phyloP scores from a whole-genome alignment of 1,140 invertebrate genomes.

The Heliconius nattereri region DNA sequence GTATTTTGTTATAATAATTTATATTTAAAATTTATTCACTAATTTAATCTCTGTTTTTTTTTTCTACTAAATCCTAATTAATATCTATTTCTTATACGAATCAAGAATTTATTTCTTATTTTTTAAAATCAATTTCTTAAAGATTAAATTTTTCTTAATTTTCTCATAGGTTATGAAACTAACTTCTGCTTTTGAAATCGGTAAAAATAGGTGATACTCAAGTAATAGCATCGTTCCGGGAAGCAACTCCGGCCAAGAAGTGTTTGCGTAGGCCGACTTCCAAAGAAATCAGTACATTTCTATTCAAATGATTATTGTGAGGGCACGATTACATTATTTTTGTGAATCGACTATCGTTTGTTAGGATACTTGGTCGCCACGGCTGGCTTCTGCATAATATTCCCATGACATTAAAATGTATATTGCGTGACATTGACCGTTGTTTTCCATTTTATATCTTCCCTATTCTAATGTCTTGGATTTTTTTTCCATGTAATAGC shows the following conservation, averaged over 20 bases:
- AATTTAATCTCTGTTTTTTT: too few relatives aligned
- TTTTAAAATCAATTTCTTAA: too few relatives aligned
- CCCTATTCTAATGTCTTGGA: conserved; percentile 1
- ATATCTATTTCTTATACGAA: too few relatives aligned
- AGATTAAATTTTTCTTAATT: too few relatives aligned
- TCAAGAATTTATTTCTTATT: too few relatives aligned
- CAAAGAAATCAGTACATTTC: conserved; percentile 64
- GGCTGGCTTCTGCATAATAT: conserved; percentile 49
- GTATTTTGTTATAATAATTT: too few relatives aligned
- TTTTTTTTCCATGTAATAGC: background rate
- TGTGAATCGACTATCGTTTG: conserved; percentile 55
- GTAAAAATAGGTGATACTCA: background rate
- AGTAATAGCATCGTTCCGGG: conserved; percentile 12
- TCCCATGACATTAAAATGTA: conserved; percentile 32
- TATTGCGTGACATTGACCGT: conserved; percentile 36
- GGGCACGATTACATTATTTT: conserved; percentile 65
- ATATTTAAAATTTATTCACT: too few relatives aligned
- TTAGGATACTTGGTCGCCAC: conserved; percentile 44
- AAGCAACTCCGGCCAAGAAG: conserved; percentile 13
- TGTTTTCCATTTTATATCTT: conserved; percentile 22
- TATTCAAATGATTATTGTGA: conserved; percentile 74
- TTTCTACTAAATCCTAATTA: too few relatives aligned
- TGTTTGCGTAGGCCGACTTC: conserved; percentile 41
- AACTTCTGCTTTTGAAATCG: background rate
- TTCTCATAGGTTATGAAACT: background rate